Evolutionary conservation across 2,888 invertebrate genomes (phyloP).

Genomic region (Melanophora roralis): DNA sequence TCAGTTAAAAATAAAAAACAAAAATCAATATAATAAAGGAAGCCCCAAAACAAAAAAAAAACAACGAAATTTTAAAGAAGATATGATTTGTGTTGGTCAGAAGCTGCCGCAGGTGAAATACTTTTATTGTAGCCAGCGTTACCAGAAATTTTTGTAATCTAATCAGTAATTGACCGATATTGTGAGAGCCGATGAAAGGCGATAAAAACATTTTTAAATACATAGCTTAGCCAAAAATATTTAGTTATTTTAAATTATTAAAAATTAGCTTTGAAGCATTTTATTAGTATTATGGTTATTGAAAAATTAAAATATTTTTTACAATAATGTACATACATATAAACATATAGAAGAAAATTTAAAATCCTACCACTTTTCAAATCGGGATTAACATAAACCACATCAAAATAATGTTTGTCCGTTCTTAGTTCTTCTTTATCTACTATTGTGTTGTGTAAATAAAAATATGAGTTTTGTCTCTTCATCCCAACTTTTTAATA

Average conservation of each 20-base stretch:
- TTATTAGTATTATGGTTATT: too few species aligned
- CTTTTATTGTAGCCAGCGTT: neutral
- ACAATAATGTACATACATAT: too few species aligned
- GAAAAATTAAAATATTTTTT: too few species aligned
- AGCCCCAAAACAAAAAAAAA: slow-evolving; percentile 24
- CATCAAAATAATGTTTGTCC: neutral
- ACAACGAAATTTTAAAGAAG: slow-evolving; percentile 34
- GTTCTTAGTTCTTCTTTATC: slow-evolving; percentile 13
- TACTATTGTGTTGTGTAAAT: slow-evolving; percentile 2
- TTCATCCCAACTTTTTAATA: slow-evolving; percentile 22
- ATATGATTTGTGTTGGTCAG: slow-evolving; percentile 50
- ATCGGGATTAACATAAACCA: slow-evolving; percentile 1
- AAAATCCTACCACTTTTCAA: too few species aligned
- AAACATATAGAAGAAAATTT: too few species aligned
- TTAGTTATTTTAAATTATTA: too few species aligned
- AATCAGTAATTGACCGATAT: too few species aligned
- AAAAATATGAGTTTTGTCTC: slow-evolving; percentile 25
- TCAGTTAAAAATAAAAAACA: slow-evolving; percentile 32
- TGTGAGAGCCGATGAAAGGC: too few species aligned
- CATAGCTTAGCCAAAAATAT: too few species aligned
- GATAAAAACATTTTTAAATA: too few species aligned
- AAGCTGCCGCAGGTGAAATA: slow-evolving; percentile 53
- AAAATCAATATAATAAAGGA: slow-evolving; percentile 1
- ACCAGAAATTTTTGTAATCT: too few species aligned
- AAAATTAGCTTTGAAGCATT: too few species aligned